phyloP scores from a whole-genome alignment of 2,113 vertebrate genomes.

The Pyxicephalus adspersus region DNA sequence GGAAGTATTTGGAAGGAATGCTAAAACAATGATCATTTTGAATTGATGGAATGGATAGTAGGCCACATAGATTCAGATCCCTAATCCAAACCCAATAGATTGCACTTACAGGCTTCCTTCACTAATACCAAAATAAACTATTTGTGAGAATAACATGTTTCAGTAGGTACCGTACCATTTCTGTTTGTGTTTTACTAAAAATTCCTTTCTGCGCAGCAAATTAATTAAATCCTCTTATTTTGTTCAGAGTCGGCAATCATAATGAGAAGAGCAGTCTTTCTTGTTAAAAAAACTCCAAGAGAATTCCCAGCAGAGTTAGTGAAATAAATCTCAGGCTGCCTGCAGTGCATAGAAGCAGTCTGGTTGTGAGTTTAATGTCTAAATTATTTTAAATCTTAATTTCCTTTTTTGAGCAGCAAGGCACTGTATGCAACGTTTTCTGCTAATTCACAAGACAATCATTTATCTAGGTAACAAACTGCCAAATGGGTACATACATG shows the following conservation, averaged over 20 bases:
- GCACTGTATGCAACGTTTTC: background rate
- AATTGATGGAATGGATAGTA: too few species aligned
- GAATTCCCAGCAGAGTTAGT: background rate
- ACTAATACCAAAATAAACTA: too few species aligned
- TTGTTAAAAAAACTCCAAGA: background rate
- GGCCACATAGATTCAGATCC: too few species aligned
- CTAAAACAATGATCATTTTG: too few species aligned
- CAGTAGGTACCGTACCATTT: background rate
- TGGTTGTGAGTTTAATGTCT: background rate
- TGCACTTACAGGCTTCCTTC: too few species aligned
- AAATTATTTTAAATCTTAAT: constrained; percentile 7
- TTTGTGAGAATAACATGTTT: background rate
- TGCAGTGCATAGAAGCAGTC: background rate
- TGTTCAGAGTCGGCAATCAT: background rate
- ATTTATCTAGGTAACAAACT: background rate
- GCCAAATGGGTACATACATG: background rate
- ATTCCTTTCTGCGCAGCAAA: background rate
- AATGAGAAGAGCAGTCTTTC: background rate
- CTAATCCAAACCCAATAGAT: too few species aligned
- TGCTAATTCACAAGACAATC: background rate
- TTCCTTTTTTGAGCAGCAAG: background rate
- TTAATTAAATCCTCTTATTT: background rate
- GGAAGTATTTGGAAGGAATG: too few species aligned
- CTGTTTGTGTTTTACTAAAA: background rate
- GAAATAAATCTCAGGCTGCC: background rate